Percentiles rank a stretch among this genome's conserved stretches.
Evolutionary conservation across 2,797 vertebrate genomes (phyloP).

Genomic region (Mustela erminea): DNA sequence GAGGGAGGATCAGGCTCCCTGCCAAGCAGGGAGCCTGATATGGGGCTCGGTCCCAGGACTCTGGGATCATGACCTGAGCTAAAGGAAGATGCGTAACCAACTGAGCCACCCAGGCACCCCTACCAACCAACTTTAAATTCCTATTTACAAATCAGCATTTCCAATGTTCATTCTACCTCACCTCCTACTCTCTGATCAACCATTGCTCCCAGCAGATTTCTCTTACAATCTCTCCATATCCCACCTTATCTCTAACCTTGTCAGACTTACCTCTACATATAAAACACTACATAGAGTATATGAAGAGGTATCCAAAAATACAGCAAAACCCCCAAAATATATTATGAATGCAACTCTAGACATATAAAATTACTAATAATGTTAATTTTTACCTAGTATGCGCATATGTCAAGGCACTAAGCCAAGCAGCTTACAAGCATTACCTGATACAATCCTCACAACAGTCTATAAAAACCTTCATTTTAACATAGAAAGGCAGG

Average conservation of each 20-base stretch:
- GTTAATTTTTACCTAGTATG: background rate
- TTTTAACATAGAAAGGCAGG: conserved; percentile 5
- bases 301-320: background rate
- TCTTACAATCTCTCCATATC: background rate
- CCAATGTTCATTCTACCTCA: background rate
- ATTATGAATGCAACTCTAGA: background rate
- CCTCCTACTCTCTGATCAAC: background rate
- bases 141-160: background rate
- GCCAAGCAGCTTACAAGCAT: background rate
- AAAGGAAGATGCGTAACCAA: no score
- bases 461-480: background rate
- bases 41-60: no score
- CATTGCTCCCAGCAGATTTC: background rate
- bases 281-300: background rate
- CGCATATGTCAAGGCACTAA: background rate
- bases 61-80: no score
- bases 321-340: background rate
- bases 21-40: accelerated
- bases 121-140: background rate
- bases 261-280: background rate
- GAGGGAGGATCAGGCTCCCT: no score
- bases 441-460: background rate
- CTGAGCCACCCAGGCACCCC: background rate
- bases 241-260: background rate
- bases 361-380: background rate